Base-by-base conservation (phyloP, 1,140 invertebrate species). In the Heliothis subflexa region DNA sequence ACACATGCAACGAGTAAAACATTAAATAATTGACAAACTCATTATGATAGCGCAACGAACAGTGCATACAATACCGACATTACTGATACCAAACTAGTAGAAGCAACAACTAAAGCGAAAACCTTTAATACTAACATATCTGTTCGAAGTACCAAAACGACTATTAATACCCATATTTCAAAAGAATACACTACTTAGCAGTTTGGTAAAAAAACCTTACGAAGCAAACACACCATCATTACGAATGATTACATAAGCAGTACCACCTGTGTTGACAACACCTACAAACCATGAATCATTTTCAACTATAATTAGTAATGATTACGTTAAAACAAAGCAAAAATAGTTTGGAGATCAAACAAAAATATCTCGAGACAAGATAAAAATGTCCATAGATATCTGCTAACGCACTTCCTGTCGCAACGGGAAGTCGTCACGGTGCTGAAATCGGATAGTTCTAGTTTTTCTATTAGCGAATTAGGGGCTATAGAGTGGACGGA, bases 401-500 rank as follows among this genome's bases (percentile, higher is more conserved):
- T 62, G 61, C 54, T 78, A 88, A 87, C 81, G 79, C 45, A 85
- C 83, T 83, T 91, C 88, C 90, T 88, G 84, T 66, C 28, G 11
- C 57, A 70, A 76, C 85, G 88, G 90, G 90, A 92, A 85, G 88
- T 89, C 89, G 88, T 89, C 87, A 88, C 84, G 83, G 75, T 86
- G 89, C 86, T 84, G 91, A 89, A 88, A 90, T 91, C 84, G 83
- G 87, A 89, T 92, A 88, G 84, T 87, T 68, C 84, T 88, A n/a
- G 87, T 86, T 89, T 81, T 89, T 91, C 89, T 89, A 91, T 93
- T 91, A 93, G 85, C 87, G 89, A 91, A 93, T 92, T 91, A 90
- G 90, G 90, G 91, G 89, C 50, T 71, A 66, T 77, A 47, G 66
- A 83, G 83, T 85, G 85, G 84, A 81, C 82, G 47, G 62, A 66